Base-by-base conservation (phyloP, 2,888 invertebrate genomes). In the Parthenolecanium corni region DNA sequence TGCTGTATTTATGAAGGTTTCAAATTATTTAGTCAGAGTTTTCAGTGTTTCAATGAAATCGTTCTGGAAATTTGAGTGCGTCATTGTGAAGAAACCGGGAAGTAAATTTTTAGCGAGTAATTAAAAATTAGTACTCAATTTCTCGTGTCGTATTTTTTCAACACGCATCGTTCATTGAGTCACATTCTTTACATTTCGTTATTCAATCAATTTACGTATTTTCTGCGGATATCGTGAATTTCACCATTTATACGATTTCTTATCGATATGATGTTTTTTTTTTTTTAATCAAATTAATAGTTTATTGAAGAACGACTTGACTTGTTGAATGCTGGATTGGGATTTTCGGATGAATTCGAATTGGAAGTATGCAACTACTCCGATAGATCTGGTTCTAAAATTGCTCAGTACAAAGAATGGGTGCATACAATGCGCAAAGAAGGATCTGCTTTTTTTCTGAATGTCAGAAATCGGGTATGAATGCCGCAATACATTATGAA, bases 341-440 rank as follows among this genome's bases (percentile, higher is more conserved):
- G 93, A 0, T 91, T 92, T 73, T 87, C 87, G 38, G 96, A 97
- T 73, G 91, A 95, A 72, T 97, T 97, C 74, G 96, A 97, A 75
- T 80, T 86, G 71, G 95, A 96, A 75, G 86, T 83, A 64, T 86
- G 80, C 74, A 80, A 79, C 67, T 82, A 83, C 71, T 80, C 81
- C 4, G 83, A 83, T 67, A 83, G 83, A 70, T 79, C 80, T 44
- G 77, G 79, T 68, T 79, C 79, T 47, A 80, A 80, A 72, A 74
- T 83, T 67, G 82, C 82, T 66, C 82, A 84, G 66, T 88, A 87
- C 74, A 82, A 82, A 68, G 91, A 92, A 70, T 89, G 89, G 88
- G 80, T 84, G 11, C 80, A 81, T 38, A 82, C 81, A 2, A 85
- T 89, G 77, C 83, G 82, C 71, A 85, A 84, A 72, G 88, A 89